Conservation (phyloP, 2,113 vertebrate genomes). For the Phalacrocorax aristotelis region DNA sequence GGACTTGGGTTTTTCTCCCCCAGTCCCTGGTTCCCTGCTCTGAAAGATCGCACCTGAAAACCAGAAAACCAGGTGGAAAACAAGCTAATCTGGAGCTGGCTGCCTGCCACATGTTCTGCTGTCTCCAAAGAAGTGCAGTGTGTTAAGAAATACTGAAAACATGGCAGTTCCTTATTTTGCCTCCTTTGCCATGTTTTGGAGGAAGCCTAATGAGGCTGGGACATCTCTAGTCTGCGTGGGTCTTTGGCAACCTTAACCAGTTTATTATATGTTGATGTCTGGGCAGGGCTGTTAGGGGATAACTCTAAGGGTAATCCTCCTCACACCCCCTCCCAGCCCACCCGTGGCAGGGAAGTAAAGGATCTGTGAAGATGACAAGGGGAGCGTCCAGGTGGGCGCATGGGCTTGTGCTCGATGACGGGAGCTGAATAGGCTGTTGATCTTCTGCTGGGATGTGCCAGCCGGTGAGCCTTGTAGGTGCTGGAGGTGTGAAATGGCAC, state of each 20-base stretch:
- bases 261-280: background rate
- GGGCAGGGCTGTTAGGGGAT: background rate
- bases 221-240: background rate
- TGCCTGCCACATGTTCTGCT: rapidly evolving
- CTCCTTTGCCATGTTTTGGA: background rate
- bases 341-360: rapidly evolving
- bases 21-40: background rate
- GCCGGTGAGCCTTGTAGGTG: background rate
- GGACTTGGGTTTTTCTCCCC: background rate
- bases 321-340: background rate
- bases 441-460: background rate
- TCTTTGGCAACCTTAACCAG: background rate
- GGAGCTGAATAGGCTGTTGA: background rate
- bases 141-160: background rate
- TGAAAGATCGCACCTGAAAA: background rate
- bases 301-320: background rate
- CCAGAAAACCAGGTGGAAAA: background rate
- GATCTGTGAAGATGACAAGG: background rate
- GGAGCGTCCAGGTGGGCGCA: background rate
- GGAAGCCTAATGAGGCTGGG: background rate
- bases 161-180: background rate
- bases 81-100: background rate
- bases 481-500: background rate
- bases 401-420: rapidly evolving
- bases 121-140: background rate